phyloP scores from a whole-genome alignment of 2,797 vertebrate species.

The Limnodromus scolopaceus region DNA sequence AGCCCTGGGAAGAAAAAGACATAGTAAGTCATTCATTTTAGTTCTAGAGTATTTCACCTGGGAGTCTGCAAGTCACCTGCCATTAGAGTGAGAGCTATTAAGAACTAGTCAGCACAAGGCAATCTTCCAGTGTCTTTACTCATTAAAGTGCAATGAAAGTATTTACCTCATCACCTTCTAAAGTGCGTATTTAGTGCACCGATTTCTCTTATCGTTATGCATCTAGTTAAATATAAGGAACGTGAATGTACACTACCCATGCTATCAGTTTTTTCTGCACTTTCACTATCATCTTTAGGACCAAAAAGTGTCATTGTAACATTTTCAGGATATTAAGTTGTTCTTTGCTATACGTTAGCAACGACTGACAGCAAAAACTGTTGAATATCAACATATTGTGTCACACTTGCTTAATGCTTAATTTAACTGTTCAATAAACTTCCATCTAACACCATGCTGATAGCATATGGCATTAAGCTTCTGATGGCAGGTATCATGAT shows the following conservation, averaged over 20 bases:
- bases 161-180: neutral
- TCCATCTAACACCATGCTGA: neutral
- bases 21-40: neutral
- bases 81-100: neutral
- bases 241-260: neutral
- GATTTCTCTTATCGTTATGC: neutral
- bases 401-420: neutral
- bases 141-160: neutral
- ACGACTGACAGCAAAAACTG: neutral
- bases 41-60: neutral
- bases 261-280: neutral
- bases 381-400: neutral
- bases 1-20: conserved; percentile 77
- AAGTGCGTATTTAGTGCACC: neutral
- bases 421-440: neutral
- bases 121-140: neutral
- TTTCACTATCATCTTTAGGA: neutral
- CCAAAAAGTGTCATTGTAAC: neutral
- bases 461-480: neutral
- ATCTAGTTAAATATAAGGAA: neutral
- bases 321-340: neutral
- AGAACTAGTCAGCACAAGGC: neutral
- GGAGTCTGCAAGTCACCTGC: neutral
- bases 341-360: neutral
- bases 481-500: neutral